Conservation (phyloP, 2,113 vertebrate species). For the Rattus norvegicus region DNA sequence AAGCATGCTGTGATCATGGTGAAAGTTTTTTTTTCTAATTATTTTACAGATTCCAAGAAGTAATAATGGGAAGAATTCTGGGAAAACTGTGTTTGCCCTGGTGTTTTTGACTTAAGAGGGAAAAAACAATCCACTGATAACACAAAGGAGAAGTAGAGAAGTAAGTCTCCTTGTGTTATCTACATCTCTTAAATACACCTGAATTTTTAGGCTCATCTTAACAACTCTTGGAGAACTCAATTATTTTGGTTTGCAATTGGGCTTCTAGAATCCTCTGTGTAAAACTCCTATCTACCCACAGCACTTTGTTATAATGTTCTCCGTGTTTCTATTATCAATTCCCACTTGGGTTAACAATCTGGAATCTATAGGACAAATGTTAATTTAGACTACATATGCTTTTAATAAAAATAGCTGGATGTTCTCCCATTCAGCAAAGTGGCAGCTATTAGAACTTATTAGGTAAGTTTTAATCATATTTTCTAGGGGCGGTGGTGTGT, state of each 20-base stretch:
- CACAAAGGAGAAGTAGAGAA: background rate
- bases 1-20: background rate
- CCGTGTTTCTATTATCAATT: background rate
- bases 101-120: background rate
- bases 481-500: background rate
- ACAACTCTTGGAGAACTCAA: background rate
- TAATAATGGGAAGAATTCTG: background rate
- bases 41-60: slow-evolving; percentile 8
- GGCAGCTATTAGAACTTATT: background rate
- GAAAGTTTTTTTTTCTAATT: background rate
- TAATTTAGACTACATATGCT: background rate
- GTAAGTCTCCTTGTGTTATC: background rate
- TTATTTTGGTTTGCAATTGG: background rate
- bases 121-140: background rate
- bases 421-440: background rate
- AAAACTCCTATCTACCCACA: background rate
- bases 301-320: background rate
- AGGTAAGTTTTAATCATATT: background rate
- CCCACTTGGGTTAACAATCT: background rate
- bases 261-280: background rate
- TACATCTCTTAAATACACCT: background rate
- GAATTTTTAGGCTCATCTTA: background rate
- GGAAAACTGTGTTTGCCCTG: background rate
- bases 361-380: background rate
- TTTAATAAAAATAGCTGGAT: background rate